These are phyloP conservation scores for Corvus moneduloides DNA, from an alignment of 2,113 vertebrate species.

Conservation along the genomic window DNA sequence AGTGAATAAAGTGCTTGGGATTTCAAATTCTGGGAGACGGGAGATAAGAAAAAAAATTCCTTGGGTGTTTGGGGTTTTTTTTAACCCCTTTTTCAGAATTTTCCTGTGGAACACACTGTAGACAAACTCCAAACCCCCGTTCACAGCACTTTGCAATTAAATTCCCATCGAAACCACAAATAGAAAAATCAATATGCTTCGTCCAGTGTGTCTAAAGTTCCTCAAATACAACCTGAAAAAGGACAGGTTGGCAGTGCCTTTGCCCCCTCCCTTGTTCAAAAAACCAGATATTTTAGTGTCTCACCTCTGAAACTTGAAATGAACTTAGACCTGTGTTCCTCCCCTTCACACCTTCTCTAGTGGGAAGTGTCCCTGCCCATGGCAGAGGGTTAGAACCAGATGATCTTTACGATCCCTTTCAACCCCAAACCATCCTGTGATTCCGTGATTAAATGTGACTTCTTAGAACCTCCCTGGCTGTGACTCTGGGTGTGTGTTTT, in stretches of 20 bases:
- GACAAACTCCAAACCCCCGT: neutral
- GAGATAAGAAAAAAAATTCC: neutral
- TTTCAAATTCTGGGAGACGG: neutral
- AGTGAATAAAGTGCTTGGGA: neutral
- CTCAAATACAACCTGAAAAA: neutral
- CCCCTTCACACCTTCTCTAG: neutral
- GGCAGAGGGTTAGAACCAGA: neutral
- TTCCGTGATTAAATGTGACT: neutral
- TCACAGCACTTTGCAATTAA: neutral
- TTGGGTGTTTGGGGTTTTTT: neutral
- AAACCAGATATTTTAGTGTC: neutral
- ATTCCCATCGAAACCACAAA: conserved; percentile 16
- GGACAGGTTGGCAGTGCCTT: neutral
- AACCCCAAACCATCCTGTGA: neutral
- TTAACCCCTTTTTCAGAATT: neutral
- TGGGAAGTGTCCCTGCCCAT: neutral
- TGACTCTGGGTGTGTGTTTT: neutral
- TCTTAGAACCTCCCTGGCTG: neutral
- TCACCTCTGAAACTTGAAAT: neutral
- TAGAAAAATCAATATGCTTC: neutral
- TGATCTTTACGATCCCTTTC: neutral
- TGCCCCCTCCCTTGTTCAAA: rapidly evolving
- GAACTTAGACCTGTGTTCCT: neutral
- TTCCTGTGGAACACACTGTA: neutral
- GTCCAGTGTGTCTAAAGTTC: neutral